phyloP scores from a whole-genome alignment of 2,113 vertebrate genomes.

The Poicephalus gulielmi region DNA sequence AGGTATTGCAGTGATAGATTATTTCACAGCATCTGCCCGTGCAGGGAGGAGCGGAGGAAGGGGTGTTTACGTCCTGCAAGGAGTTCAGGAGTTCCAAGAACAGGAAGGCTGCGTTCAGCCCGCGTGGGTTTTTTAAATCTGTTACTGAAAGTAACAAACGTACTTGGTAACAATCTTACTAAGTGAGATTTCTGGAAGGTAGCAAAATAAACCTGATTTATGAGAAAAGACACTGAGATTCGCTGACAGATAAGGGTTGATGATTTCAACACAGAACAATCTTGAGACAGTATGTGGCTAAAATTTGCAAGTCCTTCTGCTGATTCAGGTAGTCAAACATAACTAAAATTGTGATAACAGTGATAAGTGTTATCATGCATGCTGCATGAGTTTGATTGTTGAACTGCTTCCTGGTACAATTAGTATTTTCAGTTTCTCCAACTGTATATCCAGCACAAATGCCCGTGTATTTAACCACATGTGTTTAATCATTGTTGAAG shows the following conservation, averaged over 20 bases:
- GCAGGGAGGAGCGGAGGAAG: background rate
- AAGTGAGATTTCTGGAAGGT: background rate
- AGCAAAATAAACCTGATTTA: background rate
- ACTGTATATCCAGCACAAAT: background rate
- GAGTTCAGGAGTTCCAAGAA: slow-evolving; percentile 9
- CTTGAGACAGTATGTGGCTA: background rate
- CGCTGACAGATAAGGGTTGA: background rate
- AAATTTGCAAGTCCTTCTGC: background rate
- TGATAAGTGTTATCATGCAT: background rate
- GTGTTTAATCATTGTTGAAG: background rate
- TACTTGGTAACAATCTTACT: background rate
- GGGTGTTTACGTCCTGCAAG: background rate
- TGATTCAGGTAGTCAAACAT: background rate
- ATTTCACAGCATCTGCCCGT: background rate
- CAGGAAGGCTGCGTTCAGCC: background rate
- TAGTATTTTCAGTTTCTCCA: background rate
- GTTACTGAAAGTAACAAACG: background rate
- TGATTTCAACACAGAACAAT: background rate
- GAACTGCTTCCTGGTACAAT: background rate
- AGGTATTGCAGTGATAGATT: background rate
- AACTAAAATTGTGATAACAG: background rate
- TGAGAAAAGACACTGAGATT: background rate
- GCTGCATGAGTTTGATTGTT: background rate
- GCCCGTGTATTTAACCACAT: background rate
- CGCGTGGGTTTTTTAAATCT: background rate